Conservation (phyloP, 2,888 invertebrate species). For the Xiphydria camelus region DNA sequence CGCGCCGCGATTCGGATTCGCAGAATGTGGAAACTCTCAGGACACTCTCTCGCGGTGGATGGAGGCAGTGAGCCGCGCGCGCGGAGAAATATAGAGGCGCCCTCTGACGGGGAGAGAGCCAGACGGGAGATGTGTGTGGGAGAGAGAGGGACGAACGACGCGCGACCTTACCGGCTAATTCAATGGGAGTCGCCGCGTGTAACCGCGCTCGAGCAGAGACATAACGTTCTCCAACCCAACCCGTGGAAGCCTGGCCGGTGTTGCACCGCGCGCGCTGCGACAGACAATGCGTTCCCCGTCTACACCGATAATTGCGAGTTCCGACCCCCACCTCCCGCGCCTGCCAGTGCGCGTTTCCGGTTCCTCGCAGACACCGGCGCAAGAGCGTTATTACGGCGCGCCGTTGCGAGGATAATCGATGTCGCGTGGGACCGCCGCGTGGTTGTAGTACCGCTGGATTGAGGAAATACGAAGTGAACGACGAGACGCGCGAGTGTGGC, state of each 20-base stretch:
- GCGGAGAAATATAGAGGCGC: slow-evolving; percentile 8
- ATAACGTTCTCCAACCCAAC: background rate
- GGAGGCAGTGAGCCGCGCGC: slow-evolving; percentile 7
- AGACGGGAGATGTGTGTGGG: background rate
- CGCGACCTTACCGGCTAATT: slow-evolving; percentile 15
- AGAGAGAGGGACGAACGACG: background rate
- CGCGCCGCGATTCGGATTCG: slow-evolving; percentile 19
- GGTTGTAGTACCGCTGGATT: too few species aligned
- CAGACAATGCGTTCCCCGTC: too few species aligned
- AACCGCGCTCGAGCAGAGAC: background rate
- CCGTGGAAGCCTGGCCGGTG: background rate
- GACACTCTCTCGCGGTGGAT: slow-evolving; percentile 4
- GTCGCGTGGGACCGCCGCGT: too few species aligned
- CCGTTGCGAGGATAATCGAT: too few species aligned
- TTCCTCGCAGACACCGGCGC: too few species aligned
- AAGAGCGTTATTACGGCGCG: too few species aligned
- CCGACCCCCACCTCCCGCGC: too few species aligned
- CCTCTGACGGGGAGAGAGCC: background rate
- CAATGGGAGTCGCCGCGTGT: slow-evolving; percentile 5
- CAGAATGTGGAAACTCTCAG: slow-evolving; percentile 17
- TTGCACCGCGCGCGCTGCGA: too few species aligned
- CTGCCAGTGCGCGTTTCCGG: too few species aligned
- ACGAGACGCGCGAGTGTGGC: too few species aligned
- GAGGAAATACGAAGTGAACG: too few species aligned
- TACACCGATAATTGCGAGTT: too few species aligned